Base-by-base conservation (phyloP, 2,113 vertebrate genomes). In the Nestor notabilis region DNA sequence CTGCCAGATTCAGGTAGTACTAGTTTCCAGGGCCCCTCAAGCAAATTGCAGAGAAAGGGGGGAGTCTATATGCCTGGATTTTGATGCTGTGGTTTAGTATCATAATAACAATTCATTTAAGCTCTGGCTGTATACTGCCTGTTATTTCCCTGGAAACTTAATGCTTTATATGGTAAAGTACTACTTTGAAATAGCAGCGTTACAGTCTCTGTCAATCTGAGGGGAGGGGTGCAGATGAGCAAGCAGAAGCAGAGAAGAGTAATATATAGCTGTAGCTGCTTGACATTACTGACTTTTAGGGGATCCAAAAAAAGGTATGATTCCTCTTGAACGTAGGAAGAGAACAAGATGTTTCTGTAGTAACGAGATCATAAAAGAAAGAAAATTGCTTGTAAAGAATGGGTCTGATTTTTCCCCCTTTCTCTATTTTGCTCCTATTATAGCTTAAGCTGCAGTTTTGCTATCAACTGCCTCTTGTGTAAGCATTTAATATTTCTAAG, bases 341-440 rank as follows among this genome's bases (percentile, higher is more conserved):
- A 91, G 96, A 93, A 91, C 87, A 90, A 93, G 92, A 86, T 94
- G 93, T 93, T 96, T 95, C 93, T 77, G 71, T 90, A 85, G 87
- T 90, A 93, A 93, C 3, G 2, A 91, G 75, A 90, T 82, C 71
- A 72, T 96, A 95, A 94, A 96, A 84, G 88, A 77, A 80, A 84
- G 91, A 94, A 96, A 96, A 94, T 93, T 88, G 70, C 95, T 93
- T 72, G n/a, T 80, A 75, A 94, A 93, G 93, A 91, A 86, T 63
- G 53, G 20, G 31, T 82, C 75, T 96, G 74, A 93, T 97, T 95
- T 83, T 88, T 24, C 8, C 11, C 47, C 61, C 37, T 17, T 58
- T 70, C 87, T 89, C 56, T 89, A 0, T 79, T 88, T 92, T 71
- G 35, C 52, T 91, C 16, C 50, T 71, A 25, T 95, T 93, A 74